Evolutionary conservation across 2,797 vertebrate species (phyloP), one percentile per base, ranked within the genome.

Genomic region (Chaetodon trifasciatus): DNA sequence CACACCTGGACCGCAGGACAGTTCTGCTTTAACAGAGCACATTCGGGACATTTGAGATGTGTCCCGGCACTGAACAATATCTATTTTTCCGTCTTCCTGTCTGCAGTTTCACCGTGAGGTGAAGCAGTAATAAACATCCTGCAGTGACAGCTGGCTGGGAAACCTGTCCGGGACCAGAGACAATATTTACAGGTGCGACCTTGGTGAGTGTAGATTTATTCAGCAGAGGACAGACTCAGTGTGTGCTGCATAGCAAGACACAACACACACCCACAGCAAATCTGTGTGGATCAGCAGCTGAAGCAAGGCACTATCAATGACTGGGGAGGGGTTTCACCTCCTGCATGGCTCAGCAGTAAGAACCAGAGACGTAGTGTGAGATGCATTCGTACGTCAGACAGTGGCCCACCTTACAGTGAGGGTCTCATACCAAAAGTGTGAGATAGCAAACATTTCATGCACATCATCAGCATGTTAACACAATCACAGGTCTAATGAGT

Each of bases 101-200:
- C 46, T 19, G 40, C 0, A 37, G 12, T 39, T 40, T 8, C 28
- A 21, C 46, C 2, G 28, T n/a, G 67, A 68, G 3, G 44, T 10
- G 65, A 76, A 37, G 70, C 13, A 0, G 63, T 21, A 61, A 74
- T 74, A 60, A 55, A 74, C 56, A 50, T 64, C 21, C 46, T 56
- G 50, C 53, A 15, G 50, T 39, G 74, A 78, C 79, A 75, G 76
- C 53, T 47, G 71, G 60, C 50, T 21, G 55, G 39, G 37, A 46
- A 58, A 78, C 32, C 53, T 46, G 67, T 62, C 13, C 17, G 0
- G 7, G 37, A 35, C 4, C 66, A 56, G 21, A 62, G 60, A n/a
- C 47, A 13, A 23, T 56, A 57, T 79, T 77, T 85, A 74, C 82
- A 71, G 66, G 78, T 63, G 78, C 47, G 83, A 85, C 83, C 83